Conservation (phyloP, 1,140 invertebrate genomes). For the Lordiphosa stackelbergi region DNA sequence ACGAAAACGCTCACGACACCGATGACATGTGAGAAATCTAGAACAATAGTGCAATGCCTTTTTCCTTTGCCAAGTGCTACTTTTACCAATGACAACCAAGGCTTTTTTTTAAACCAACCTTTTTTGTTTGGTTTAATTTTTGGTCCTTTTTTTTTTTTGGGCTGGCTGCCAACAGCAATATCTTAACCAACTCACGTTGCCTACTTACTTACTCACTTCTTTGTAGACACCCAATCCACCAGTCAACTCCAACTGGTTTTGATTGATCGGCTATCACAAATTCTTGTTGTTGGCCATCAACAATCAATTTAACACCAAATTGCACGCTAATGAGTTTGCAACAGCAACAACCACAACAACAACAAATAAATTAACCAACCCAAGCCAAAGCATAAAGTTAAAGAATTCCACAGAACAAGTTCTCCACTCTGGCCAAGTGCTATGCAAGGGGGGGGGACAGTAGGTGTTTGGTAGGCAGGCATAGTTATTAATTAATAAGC, state of each 20-base stretch:
- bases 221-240: not conserved
- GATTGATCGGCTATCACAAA: slow-evolving; percentile 12
- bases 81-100: too few species aligned
- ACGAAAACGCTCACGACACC: too few species aligned
- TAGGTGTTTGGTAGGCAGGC: not conserved
- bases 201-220: slow-evolving; percentile 4
- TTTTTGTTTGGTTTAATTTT: not conserved
- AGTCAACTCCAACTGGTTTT: slow-evolving; percentile 13
- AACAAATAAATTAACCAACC: slow-evolving; percentile 2
- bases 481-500: slow-evolving; percentile 20
- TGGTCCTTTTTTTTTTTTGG: not conserved
- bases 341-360: slow-evolving; percentile 2
- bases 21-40: too few species aligned
- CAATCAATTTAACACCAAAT: slow-evolving; percentile 14
- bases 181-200: slow-evolving; percentile 9
- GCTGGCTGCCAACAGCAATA: not conserved
- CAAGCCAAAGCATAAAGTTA: too few species aligned
- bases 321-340: slow-evolving; percentile 15
- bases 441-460: not conserved
- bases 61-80: too few species aligned
- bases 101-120: too few species aligned
- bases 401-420: slow-evolving; percentile 13
- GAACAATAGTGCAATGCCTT: too few species aligned
- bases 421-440: not conserved
- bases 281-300: slow-evolving; percentile 6